A percentile compares a stretch with the other conserved stretches of the same genome.
Evolutionary conservation across 2,113 vertebrate genomes (phyloP).

Genomic region (Irena cyanogastra): DNA sequence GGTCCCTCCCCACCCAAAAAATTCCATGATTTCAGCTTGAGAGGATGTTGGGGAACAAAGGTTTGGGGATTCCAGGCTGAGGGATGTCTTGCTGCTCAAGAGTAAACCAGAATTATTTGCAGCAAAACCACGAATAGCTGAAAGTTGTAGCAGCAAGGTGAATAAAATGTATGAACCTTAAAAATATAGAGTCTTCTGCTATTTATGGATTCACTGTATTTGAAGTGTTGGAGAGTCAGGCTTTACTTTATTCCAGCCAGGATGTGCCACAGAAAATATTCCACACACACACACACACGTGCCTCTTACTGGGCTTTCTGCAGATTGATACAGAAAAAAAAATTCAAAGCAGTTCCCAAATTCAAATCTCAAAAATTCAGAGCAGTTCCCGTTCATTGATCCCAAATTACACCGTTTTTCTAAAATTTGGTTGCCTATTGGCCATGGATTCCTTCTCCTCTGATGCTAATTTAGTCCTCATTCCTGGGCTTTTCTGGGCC

Average conservation of each 20-base stretch:
- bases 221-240: background rate
- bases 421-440: background rate
- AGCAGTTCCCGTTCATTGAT: background rate
- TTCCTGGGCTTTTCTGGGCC: background rate
- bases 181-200: background rate
- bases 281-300: background rate
- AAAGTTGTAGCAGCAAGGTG: background rate
- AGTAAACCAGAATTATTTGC: background rate
- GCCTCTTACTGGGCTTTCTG: background rate
- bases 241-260: background rate
- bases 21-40: too few relatives aligned
- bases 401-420: background rate
- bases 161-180: background rate
- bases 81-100: accelerated
- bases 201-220: accelerated
- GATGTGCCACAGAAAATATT: background rate
- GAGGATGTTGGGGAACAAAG: background rate
- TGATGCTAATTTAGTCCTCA: accelerated
- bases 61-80: too few relatives aligned
- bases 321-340: background rate
- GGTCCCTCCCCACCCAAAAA: background rate
- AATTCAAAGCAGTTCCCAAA: too few relatives aligned
- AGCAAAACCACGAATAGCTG: background rate
- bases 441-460: too few relatives aligned
- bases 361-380: too few relatives aligned